Evolutionary conservation across 2,797 vertebrate species (phyloP).

Genomic region (Clarias laeviceps): DNA sequence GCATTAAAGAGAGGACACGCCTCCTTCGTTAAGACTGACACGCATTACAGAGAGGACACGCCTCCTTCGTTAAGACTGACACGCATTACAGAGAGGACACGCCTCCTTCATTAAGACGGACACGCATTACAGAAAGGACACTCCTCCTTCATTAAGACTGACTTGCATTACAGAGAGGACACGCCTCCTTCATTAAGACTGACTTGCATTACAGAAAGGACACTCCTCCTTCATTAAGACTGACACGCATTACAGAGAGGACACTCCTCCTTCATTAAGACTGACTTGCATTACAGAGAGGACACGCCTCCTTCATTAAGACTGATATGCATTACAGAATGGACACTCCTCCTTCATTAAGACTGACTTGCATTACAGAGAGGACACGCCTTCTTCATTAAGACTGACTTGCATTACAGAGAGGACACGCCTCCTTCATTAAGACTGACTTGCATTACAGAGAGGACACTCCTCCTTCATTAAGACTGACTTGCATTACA

Average conservation of each 20-base stretch:
- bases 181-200: neutral
- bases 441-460: neutral
- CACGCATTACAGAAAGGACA: too few species aligned
- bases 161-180: too few species aligned
- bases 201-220: neutral
- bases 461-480: neutral
- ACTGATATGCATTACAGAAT: neutral
- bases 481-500: neutral
- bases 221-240: neutral
- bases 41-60: too few species aligned
- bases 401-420: neutral
- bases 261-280: too few species aligned
- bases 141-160: too few species aligned
- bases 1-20: too few species aligned
- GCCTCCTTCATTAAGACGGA: too few species aligned
- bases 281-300: neutral
- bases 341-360: neutral
- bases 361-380: neutral
- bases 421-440: neutral
- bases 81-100: too few species aligned
- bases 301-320: neutral
- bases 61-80: too few species aligned
- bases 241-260: too few species aligned
- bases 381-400: neutral
- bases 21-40: too few species aligned